These are phyloP conservation scores for Leucoraja ocellata DNA, from an alignment of 2,797 vertebrate species.

Conservation along the genomic window DNA sequence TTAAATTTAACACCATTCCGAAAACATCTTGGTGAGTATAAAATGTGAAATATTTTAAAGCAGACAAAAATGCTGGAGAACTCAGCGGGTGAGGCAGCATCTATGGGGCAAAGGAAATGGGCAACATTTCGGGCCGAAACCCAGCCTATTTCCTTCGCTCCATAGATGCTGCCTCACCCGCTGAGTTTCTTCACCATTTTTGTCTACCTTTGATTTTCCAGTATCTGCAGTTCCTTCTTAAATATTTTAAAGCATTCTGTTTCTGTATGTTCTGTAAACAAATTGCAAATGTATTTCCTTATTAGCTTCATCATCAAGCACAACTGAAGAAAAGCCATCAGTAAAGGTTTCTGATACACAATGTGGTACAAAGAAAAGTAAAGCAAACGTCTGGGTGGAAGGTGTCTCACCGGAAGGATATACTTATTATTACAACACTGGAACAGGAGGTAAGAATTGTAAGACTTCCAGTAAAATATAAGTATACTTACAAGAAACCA, in stretches of 20 bases:
- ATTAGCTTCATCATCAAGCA: slow-evolving; percentile 37
- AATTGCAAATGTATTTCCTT: neutral
- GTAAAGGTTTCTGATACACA: slow-evolving; percentile 45
- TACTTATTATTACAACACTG: slow-evolving; percentile 77
- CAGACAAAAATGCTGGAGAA: neutral
- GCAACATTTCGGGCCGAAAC: too few relatives aligned
- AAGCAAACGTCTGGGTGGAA: slow-evolving; percentile 65
- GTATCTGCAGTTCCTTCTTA: too few relatives aligned
- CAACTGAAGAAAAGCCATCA: slow-evolving; percentile 49
- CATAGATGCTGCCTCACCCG: too few relatives aligned
- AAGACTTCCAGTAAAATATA: neutral
- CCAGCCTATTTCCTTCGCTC: too few relatives aligned
- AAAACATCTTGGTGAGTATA: neutral
- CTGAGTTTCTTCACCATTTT: too few relatives aligned
- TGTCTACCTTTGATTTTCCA: too few relatives aligned
- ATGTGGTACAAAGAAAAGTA: slow-evolving; percentile 39
- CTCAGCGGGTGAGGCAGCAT: too few relatives aligned
- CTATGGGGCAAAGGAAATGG: too few relatives aligned
- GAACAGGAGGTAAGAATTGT: slow-evolving; percentile 73
- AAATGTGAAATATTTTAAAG: neutral
- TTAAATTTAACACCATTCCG: neutral
- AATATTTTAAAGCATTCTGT: neutral
- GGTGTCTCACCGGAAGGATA: slow-evolving; percentile 68
- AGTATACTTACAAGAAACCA: neutral
- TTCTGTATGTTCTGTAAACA: neutral